phyloP scores from a whole-genome alignment of 2,888 invertebrate genomes.

The Acutogordius australiensis region DNA sequence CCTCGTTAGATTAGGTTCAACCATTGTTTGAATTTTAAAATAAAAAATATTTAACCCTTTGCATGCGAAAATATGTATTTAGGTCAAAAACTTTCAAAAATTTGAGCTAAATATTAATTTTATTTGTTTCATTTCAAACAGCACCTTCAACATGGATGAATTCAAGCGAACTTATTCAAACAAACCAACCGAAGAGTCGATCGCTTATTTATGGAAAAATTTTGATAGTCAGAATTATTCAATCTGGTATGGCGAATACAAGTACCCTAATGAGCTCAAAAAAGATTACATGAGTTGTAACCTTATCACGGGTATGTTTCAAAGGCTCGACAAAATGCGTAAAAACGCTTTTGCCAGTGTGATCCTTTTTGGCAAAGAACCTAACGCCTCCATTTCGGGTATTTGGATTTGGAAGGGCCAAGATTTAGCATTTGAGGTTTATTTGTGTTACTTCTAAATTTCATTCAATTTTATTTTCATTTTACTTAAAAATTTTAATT shows the following conservation, averaged over 20 bases:
- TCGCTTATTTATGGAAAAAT: conserved; percentile 91
- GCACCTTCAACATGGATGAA: conserved; percentile 70
- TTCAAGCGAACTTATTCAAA: conserved; percentile 92
- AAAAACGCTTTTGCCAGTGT: conserved; percentile 79
- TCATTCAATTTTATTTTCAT: too few relatives aligned
- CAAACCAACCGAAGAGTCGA: conserved; percentile 57
- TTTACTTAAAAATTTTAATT: conserved; percentile 12
- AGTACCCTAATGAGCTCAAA: conserved; percentile 61
- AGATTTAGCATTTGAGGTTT: conserved; percentile 51
- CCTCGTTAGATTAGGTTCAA: too few relatives aligned
- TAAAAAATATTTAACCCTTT: background rate
- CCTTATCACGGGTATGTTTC: conserved; percentile 85
- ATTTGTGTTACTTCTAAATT: conserved; percentile 15
- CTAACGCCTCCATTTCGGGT: conserved; percentile 68
- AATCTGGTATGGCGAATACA: conserved; percentile 88
- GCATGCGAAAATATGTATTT: background rate
- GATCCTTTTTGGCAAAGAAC: conserved; percentile 65
- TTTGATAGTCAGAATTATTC: conserved; percentile 83
- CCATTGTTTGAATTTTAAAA: background rate
- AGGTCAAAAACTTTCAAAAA: background rate
- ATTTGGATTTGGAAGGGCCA: conserved; percentile 95
- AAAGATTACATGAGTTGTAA: conserved; percentile 94
- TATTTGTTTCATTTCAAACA: conserved; percentile 23
- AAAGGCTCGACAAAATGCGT: conserved; percentile 83
- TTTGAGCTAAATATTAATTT: conserved; percentile 19